Conservation (phyloP, 1,140 invertebrate genomes). For the Atta colombica region DNA sequence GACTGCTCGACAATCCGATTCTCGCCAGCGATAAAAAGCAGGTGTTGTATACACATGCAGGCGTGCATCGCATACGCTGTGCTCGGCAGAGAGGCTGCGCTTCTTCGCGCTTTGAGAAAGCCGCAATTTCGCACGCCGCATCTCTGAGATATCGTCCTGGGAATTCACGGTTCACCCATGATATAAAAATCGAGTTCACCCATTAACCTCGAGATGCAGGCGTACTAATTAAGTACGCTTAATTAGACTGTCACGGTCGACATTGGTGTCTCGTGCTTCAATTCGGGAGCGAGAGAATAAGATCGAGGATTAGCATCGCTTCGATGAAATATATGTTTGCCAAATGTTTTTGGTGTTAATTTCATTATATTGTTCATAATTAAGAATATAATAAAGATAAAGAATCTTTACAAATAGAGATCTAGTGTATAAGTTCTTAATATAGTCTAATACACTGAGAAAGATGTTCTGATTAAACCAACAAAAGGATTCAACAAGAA, state of each 20-base stretch:
- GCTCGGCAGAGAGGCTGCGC: not conserved
- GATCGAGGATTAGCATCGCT: not conserved
- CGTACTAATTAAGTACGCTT: conserved; percentile 46
- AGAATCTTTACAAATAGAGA: no score
- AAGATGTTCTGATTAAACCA: no score
- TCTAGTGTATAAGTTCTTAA: no score
- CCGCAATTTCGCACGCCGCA: conserved; percentile 67
- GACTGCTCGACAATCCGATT: conserved; percentile 39
- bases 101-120: conserved; percentile 65
- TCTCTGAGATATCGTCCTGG: conserved; percentile 40
- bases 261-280: conserved; percentile 2
- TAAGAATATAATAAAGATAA: no score
- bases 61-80: not conserved
- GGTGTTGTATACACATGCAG: conserved; percentile 21
- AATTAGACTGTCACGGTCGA: not conserved
- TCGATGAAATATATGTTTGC: no score
- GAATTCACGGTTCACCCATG: conserved; percentile 46
- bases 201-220: conserved; percentile 61
- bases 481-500: no score
- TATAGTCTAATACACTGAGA: no score
- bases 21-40: conserved; percentile 66
- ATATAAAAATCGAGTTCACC: conserved; percentile 56
- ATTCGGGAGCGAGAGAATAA: not conserved
- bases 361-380: no score
- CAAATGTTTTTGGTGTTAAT: no score